These are phyloP conservation scores for Jordanella pulchra DNA, from an alignment of 2,797 vertebrate species.

Conservation along the genomic window DNA sequence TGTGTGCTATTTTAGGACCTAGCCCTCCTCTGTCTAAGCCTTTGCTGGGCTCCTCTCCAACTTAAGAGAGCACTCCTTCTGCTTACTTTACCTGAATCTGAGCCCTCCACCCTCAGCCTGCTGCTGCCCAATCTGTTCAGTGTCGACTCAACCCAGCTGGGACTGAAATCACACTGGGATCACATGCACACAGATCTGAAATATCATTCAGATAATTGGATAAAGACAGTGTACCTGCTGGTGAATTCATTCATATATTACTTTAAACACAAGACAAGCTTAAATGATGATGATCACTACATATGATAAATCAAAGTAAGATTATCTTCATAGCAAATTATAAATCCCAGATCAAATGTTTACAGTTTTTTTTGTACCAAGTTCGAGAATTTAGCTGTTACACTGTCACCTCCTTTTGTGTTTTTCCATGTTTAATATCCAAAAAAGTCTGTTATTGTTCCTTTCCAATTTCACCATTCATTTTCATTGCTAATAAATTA, in stretches of 20 bases:
- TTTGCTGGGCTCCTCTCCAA: slow-evolving; percentile 57
- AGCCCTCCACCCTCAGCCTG: slow-evolving; percentile 66
- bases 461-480: background rate
- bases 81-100: slow-evolving; percentile 65
- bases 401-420: background rate
- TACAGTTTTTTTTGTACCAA: background rate
- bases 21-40: slow-evolving; percentile 34
- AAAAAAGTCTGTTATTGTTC: background rate
- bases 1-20: slow-evolving; percentile 69
- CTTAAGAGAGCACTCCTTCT: slow-evolving; percentile 55
- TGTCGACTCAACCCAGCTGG: slow-evolving; percentile 69
- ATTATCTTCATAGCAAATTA: background rate
- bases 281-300: slow-evolving; percentile 23
- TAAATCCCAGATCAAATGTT: background rate
- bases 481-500: background rate
- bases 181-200: slow-evolving; percentile 28
- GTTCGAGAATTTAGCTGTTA: background rate
- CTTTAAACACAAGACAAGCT: slow-evolving; percentile 35
- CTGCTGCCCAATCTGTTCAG: slow-evolving; percentile 80
- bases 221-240: slow-evolving; percentile 46
- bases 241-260: slow-evolving; percentile 42
- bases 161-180: slow-evolving; percentile 54
- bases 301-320: slow-evolving; percentile 15
- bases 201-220: slow-evolving; percentile 30
- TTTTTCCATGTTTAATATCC: background rate